These are phyloP conservation scores for Platerodrilus igneus DNA, from an alignment of 2,888 invertebrate genomes.

Conservation along the genomic window DNA sequence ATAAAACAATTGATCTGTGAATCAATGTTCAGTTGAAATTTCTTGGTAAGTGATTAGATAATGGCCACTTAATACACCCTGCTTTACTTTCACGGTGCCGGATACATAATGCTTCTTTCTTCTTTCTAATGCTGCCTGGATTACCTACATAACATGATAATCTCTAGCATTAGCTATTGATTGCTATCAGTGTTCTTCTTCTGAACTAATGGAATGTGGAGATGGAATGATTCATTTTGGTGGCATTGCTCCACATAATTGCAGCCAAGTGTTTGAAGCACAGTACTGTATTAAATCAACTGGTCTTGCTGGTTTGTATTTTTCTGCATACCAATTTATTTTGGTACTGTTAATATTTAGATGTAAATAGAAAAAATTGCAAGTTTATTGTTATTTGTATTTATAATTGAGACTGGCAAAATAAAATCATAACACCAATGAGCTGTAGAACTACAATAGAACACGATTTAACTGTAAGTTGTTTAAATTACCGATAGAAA, in stretches of 20 bases:
- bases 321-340: background rate
- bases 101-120: conserved; percentile 7
- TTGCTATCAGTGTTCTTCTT: conserved; percentile 77
- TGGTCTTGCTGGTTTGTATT: conserved; percentile 48
- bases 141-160: too few species aligned
- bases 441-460: too few species aligned
- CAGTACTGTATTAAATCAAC: conserved; percentile 80
- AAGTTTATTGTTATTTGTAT: too few species aligned
- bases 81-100: background rate
- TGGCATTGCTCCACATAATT: conserved; percentile 56
- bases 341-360: background rate
- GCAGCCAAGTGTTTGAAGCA: conserved; percentile 72
- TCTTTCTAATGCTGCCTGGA: conserved; percentile 25
- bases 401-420: too few species aligned
- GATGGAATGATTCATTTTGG: conserved; percentile 60
- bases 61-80: background rate
- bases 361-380: too few species aligned
- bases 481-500: too few species aligned
- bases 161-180: conserved; percentile 52
- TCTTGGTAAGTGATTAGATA: too few species aligned
- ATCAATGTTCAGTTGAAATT: too few species aligned
- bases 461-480: too few species aligned
- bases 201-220: conserved; percentile 62
- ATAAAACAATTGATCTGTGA: too few species aligned
- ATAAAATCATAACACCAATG: too few species aligned